Conservation (phyloP, 2,888 invertebrate genomes). For the Philopedon plagiatum region DNA sequence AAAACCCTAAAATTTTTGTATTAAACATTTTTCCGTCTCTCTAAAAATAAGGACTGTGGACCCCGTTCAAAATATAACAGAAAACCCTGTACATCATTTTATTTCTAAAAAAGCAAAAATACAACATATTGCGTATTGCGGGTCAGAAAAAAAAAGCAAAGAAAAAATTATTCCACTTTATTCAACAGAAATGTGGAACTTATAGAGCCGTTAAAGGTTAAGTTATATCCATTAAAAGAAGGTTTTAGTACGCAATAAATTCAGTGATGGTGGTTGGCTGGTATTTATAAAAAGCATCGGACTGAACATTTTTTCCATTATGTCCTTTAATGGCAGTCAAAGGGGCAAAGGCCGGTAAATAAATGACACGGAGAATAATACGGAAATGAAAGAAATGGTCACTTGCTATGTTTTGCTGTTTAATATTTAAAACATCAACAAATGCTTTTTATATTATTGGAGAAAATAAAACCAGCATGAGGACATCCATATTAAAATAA, state of each 20-base stretch:
- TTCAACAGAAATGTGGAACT: neutral
- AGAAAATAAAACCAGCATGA: too few species aligned
- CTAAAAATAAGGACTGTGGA: too few species aligned
- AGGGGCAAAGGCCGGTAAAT: constrained; percentile 18
- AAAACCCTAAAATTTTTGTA: too few species aligned
- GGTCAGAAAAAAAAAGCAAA: neutral
- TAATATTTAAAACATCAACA: too few species aligned
- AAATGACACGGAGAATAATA: neutral
- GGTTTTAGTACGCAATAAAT: constrained; percentile 4
- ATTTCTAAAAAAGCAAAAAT: too few species aligned
- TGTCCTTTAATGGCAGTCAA: neutral
- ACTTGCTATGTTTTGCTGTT: neutral
- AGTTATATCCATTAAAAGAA: neutral
- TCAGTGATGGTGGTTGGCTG: neutral
- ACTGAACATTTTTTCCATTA: neutral
- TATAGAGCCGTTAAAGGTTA: neutral
- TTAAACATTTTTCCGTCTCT: too few species aligned
- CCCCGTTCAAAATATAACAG: too few species aligned
- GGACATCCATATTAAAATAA: too few species aligned
- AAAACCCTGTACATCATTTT: too few species aligned
- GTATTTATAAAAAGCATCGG: constrained; percentile 9
- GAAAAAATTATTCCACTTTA: neutral
- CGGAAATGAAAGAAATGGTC: constrained; percentile 9
- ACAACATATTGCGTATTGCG: too few species aligned
- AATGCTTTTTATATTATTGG: too few species aligned